Evolutionary conservation across 2,888 invertebrate species (phyloP).

Genomic region (Tenthredo notha): DNA sequence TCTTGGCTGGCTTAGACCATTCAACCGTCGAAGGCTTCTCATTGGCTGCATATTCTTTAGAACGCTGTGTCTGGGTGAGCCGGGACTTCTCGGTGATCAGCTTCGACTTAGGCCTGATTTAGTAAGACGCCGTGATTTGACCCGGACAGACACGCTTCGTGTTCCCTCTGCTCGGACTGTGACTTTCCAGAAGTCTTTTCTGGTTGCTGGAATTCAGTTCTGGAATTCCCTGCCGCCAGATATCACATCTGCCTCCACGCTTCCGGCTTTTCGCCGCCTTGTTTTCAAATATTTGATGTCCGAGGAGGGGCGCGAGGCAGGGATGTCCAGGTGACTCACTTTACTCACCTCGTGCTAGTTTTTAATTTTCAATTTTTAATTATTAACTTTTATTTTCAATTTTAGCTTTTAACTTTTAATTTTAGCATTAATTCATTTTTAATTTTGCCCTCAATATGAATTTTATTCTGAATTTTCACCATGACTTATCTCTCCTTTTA

Average conservation of each 20-base stretch:
- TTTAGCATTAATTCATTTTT: no score
- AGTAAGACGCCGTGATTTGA: not conserved
- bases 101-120: not conserved
- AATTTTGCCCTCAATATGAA: no score
- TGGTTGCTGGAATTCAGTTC: not conserved
- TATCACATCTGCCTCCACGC: not conserved
- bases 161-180: not conserved
- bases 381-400: no score
- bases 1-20: constrained; percentile 24
- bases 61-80: not conserved
- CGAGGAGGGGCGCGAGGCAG: not conserved
- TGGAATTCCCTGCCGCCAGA: constrained; percentile 26
- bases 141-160: constrained; percentile 5
- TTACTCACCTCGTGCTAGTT: no score
- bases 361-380: no score
- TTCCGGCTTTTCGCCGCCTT: not conserved
- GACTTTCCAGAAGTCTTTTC: constrained; percentile 14
- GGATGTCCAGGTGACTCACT: not conserved
- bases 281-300: not conserved
- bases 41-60: constrained; percentile 5
- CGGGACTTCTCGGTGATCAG: not conserved
- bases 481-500: no score
- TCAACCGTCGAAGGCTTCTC: not conserved
- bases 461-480: no score
- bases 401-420: no score